These are phyloP conservation scores for Gymnosoma rotundatum DNA, from an alignment of 2,888 invertebrate species.

Conservation along the genomic window DNA sequence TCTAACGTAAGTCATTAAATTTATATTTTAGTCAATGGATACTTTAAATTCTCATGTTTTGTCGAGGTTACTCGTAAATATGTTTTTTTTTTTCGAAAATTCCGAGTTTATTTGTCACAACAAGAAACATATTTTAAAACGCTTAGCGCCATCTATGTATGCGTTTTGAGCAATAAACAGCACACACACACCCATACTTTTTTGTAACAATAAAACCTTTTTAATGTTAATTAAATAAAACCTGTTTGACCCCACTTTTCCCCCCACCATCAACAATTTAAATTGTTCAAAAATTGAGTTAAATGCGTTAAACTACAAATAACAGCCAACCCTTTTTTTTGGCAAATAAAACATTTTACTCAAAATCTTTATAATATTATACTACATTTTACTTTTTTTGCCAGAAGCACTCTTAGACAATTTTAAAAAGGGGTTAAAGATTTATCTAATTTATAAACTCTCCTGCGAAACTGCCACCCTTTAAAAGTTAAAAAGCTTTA, in stretches of 20 bases:
- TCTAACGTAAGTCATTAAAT: no score
- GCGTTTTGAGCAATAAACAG: neutral
- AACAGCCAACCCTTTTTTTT: conserved; percentile 36
- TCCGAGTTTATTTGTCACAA: neutral
- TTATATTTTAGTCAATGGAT: no score
- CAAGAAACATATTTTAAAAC: neutral
- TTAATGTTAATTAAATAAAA: neutral
- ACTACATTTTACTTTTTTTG: neutral
- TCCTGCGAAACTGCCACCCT: neutral
- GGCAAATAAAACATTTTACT: conserved; percentile 1
- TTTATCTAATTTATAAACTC: conserved; percentile 48
- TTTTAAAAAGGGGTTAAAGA: conserved; percentile 13
- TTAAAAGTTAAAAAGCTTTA: conserved; percentile 11
- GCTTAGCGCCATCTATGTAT: conserved; percentile 33
- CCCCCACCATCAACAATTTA: neutral
- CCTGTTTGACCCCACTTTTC: neutral
- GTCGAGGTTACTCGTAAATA: neutral
- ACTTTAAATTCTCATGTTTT: neutral
- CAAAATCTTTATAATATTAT: conserved; percentile 9
- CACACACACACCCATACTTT: neutral
- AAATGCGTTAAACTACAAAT: conserved; percentile 38
- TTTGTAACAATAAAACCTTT: neutral
- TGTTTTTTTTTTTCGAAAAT: no score
- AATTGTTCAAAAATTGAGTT: conserved; percentile 45
- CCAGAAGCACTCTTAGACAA: conserved; percentile 25